phyloP scores from a whole-genome alignment of 1,140 invertebrate genomes.

The Lucilia sericata region DNA sequence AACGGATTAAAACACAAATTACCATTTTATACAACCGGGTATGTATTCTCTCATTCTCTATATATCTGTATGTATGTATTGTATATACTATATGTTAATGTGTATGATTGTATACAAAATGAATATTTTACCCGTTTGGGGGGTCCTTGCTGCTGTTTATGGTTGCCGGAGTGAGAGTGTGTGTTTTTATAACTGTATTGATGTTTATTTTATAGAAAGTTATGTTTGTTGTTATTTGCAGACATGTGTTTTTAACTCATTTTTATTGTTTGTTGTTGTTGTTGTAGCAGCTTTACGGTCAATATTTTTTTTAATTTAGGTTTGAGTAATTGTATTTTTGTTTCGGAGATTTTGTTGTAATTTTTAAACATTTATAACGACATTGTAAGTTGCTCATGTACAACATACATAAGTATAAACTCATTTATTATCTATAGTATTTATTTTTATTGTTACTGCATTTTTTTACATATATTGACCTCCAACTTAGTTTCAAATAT shows the following conservation, averaged over 20 bases:
- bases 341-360: neutral
- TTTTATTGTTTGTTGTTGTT: neutral
- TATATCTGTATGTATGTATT: neutral
- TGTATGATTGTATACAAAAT: constrained; percentile 4
- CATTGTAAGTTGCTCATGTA: neutral
- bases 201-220: constrained; percentile 34
- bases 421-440: neutral
- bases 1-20: constrained; percentile 39
- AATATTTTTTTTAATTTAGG: neutral
- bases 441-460: neutral
- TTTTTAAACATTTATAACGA: constrained; percentile 23
- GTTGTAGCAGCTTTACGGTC: neutral
- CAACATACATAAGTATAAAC: neutral
- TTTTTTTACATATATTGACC: neutral
- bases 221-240: neutral
- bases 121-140: neutral
- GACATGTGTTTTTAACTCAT: constrained; percentile 2
- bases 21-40: constrained; percentile 20
- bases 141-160: neutral
- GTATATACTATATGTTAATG: neutral
- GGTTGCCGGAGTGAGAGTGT: no score
- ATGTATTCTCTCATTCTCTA: neutral
- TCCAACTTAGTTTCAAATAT: neutral
- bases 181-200: constrained; percentile 18
- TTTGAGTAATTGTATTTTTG: constrained; percentile 13